Evolutionary conservation across 1,140 invertebrate genomes (phyloP).

Genomic region (Bombus balteatus): DNA sequence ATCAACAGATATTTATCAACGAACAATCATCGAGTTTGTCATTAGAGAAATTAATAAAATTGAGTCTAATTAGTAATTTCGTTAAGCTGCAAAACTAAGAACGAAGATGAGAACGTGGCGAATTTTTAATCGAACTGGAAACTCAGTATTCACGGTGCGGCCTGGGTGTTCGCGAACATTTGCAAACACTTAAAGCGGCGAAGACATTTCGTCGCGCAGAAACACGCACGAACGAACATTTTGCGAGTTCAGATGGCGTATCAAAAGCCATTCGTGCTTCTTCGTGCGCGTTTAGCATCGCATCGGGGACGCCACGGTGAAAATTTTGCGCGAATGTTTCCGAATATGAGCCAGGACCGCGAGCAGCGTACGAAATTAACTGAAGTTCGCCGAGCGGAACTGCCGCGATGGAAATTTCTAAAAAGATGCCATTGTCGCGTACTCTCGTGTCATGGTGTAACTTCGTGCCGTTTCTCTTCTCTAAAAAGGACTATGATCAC

Average conservation of each 20-base stretch:
- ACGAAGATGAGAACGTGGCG: background rate
- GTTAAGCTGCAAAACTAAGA: too few relatives aligned
- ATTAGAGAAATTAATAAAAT: background rate
- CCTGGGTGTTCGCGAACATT: background rate
- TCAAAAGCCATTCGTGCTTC: constrained; percentile 37
- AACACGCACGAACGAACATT: constrained; percentile 41
- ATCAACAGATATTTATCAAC: background rate
- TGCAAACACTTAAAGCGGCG: constrained; percentile 20
- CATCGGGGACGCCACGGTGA: constrained; percentile 1
- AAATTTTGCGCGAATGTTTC: constrained; percentile 43
- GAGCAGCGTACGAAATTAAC: constrained; percentile 33
- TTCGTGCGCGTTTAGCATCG: constrained; percentile 34
- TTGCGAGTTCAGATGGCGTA: constrained; percentile 29
- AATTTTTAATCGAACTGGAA: constrained; percentile 29
- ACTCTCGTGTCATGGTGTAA: background rate
- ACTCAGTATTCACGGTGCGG: background rate
- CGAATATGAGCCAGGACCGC: constrained; percentile 24
- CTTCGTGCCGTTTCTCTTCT: background rate
- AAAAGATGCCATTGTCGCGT: constrained; percentile 11
- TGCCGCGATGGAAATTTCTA: constrained; percentile 18
- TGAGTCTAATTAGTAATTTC: background rate
- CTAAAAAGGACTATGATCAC: background rate
- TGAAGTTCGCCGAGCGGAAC: constrained; percentile 12
- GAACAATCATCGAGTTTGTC: too few relatives aligned
- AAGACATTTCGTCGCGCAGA: background rate